Percentiles rank a stretch among this genome's conserved stretches.
These are phyloP conservation scores for Danio kyathit DNA, from an alignment of 2,797 vertebrate genomes.

Conservation along the genomic window DNA sequence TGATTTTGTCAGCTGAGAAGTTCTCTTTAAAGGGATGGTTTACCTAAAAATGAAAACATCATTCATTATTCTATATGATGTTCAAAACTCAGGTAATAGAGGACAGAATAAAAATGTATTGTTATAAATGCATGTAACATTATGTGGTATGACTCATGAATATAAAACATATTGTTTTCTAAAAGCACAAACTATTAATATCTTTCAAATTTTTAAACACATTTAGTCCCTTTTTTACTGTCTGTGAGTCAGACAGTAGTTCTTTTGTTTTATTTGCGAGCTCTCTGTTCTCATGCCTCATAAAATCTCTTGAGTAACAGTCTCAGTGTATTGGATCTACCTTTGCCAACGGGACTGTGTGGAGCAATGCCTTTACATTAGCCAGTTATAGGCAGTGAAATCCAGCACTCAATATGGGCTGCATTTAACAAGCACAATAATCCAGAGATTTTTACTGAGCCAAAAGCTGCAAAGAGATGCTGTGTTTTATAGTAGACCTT, in stretches of 20 bases:
- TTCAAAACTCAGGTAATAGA: not conserved
- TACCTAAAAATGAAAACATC: not conserved
- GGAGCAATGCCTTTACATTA: constrained; percentile 63
- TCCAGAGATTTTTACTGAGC: constrained; percentile 57
- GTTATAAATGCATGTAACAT: not conserved
- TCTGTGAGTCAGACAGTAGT: not conserved
- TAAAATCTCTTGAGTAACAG: constrained; percentile 34
- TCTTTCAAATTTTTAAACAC: not conserved
- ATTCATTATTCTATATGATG: not conserved
- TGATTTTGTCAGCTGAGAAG: not conserved
- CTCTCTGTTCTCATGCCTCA: not conserved
- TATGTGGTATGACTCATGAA: not conserved
- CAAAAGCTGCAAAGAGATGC: constrained; percentile 19
- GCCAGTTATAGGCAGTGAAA: constrained; percentile 56
- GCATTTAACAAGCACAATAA: constrained; percentile 48
- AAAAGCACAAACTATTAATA: not conserved
- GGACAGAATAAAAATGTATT: not conserved
- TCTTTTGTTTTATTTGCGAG: constrained; percentile 22
- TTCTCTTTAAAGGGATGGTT: not conserved
- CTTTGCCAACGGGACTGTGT: constrained; percentile 60
- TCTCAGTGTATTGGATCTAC: constrained; percentile 7
- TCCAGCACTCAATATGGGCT: constrained; percentile 41
- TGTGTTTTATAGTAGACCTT: constrained; percentile 55
- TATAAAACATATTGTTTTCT: not conserved
- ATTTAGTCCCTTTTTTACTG: not conserved